Evolutionary conservation across 92 coral and sea anemone genomes (phyloP), one percentile per base, ranked within the genome.

Genomic region (Pocillopora meandrina): DNA sequence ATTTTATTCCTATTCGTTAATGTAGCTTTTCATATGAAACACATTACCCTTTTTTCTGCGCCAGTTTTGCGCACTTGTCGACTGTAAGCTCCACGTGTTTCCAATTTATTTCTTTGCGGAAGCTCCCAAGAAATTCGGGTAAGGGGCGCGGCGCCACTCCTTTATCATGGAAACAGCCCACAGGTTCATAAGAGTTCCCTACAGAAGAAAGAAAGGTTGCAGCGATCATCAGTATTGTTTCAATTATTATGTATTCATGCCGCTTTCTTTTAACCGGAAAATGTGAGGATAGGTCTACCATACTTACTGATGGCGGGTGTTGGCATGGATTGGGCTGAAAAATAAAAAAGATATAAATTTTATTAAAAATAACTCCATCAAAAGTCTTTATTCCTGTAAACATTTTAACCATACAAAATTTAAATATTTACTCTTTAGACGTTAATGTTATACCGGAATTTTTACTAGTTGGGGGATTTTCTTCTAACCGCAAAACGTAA

Each of bases 81-180:
- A 85, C 61, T 56, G 82, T 77, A 68, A 57, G 60, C 33, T 35
- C 7, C 73, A 85, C 62, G 36, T 85, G 26, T 19, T 56, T 19
- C 88, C 88, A 85, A 80, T 85, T 62, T 52, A 85, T 76, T 15
- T 64, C 35, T 2, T 47, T 13, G 55, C 88, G 88, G 42, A 85
- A 61, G 19, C 77, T 67, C 56, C 16, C 47, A 18, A 85, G 71
- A 55, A 85, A 62, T 26, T 85, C 55, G 16, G 88, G 88, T 1
- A 85, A 68, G 55, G 88, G 88, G 23, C 88, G 36, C 20, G 83
- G 88, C 15, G 10, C 23, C 14, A 57, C 12, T 12, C 10, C 33
- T 6, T 2, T 56, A 77, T 85, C 88, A 11, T 9, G 31, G 77
- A 85, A 85, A 57, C 89, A 85, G 55, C 84, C 89, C 12, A 85